Conservation (phyloP, 1,140 invertebrate species). For the Lucilia cuprina region DNA sequence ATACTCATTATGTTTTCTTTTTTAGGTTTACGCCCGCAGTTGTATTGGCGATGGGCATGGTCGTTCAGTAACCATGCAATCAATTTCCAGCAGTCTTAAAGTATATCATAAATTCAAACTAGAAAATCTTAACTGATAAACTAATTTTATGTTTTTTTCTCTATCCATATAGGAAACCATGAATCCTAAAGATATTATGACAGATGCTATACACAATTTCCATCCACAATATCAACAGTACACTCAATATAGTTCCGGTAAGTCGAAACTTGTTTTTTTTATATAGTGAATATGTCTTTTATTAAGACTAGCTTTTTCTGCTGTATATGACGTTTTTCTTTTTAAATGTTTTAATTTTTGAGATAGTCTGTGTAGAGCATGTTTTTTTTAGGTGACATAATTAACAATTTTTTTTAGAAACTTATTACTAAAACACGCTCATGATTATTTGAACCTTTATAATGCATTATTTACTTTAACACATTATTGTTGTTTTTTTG, state of each 20-base stretch:
- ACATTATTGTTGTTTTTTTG: background rate
- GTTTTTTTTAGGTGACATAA: too few species aligned
- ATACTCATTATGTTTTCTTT: background rate
- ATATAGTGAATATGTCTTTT: background rate
- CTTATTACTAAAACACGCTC: background rate
- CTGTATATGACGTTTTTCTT: background rate
- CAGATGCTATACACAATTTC: constrained; percentile 99
- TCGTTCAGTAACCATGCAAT: constrained; percentile 97
- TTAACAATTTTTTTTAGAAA: too few species aligned
- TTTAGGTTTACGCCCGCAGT: constrained; percentile 73
- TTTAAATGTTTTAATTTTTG: background rate
- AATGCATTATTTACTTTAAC: background rate
- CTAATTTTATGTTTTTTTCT: constrained; percentile 38
- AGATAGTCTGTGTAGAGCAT: background rate
- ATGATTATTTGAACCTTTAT: background rate
- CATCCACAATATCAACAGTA: constrained; percentile 99
- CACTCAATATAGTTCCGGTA: constrained; percentile 95
- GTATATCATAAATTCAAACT: constrained; percentile 63
- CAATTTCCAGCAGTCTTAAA: constrained; percentile 97
- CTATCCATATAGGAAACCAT: constrained; percentile 88
- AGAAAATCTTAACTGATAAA: background rate
- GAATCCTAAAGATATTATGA: constrained; percentile 99
- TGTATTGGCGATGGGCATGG: constrained; percentile 81
- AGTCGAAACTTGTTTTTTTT: constrained; percentile 40
- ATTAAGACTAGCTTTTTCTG: background rate